Conservation (phyloP, 2,797 vertebrate genomes). For the Artibeus jamaicensis region DNA sequence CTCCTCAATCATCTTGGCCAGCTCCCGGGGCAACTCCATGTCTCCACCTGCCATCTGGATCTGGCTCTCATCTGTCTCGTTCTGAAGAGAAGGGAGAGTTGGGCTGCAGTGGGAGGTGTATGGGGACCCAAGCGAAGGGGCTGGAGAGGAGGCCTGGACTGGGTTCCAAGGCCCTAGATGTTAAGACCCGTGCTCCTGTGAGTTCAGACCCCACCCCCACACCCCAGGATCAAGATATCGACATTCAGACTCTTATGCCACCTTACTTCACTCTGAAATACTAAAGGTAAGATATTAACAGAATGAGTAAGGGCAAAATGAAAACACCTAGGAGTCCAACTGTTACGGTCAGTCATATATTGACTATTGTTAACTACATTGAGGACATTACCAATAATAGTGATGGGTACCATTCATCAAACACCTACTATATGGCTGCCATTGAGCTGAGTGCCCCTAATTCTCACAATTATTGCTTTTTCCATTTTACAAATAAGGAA, state of each 20-base stretch:
- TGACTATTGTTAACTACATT: background rate
- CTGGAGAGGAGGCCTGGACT: background rate
- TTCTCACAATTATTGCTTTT: background rate
- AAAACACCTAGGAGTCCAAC: background rate
- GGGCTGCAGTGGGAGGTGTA: background rate
- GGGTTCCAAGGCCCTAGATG: background rate
- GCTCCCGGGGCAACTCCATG: slow-evolving; percentile 93
- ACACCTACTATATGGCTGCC: background rate
- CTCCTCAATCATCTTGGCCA: slow-evolving; percentile 98
- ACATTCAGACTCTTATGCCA: background rate
- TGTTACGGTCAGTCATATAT: background rate
- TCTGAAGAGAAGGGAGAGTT: slow-evolving; percentile 82
- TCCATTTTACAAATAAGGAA: slow-evolving; percentile 31
- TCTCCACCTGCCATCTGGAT: slow-evolving; percentile 95
- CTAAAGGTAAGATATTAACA: background rate
- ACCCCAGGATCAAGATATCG: background rate
- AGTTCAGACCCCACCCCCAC: background rate
- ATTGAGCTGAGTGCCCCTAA: background rate
- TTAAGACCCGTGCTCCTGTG: background rate
- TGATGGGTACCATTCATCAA: background rate
- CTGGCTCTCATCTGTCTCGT: slow-evolving; percentile 93
- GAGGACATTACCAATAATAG: background rate
- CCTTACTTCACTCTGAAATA: background rate
- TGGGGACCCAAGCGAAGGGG: background rate
- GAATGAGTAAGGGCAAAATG: background rate